Percentiles rank a stretch among this genome's conserved stretches.
Evolutionary conservation across 1,140 invertebrate genomes (phyloP).

Genomic region (Tribolium castaneum): DNA sequence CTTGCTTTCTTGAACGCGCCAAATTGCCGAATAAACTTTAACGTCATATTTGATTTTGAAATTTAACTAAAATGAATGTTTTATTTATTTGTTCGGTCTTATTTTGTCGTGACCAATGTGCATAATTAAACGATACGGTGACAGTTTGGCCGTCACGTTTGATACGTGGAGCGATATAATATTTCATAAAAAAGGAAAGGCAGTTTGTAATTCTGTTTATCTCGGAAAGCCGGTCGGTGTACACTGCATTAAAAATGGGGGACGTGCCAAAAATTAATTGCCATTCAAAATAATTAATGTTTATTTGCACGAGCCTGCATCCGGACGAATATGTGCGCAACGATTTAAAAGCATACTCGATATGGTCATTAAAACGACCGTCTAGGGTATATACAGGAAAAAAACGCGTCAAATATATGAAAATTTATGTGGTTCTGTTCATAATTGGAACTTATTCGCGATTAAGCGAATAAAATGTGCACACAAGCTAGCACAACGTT

Average conservation of each 20-base stretch:
- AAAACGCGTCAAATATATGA: not conserved
- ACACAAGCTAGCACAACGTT: not conserved
- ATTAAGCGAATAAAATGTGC: not conserved
- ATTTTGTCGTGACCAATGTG: not conserved
- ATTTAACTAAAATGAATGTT: no score
- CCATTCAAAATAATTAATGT: slow-evolving; percentile 42
- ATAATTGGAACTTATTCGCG: not conserved
- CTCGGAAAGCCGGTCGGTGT: slow-evolving; percentile 37
- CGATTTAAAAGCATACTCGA: slow-evolving; percentile 19
- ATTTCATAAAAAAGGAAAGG: slow-evolving; percentile 29
- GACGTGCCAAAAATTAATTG: slow-evolving; percentile 45
- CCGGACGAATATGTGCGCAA: slow-evolving; percentile 18
- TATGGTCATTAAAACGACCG: slow-evolving; percentile 6
- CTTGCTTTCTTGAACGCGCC: not conserved
- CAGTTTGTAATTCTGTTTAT: slow-evolving; percentile 42
- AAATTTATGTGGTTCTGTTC: not conserved
- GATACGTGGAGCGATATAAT: slow-evolving; percentile 3
- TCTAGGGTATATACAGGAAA: not conserved
- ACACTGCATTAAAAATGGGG: slow-evolving; percentile 38
- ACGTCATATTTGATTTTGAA: no score
- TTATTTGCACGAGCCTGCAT: slow-evolving; percentile 32
- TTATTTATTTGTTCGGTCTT: no score
- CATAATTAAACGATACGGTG: slow-evolving; percentile 16
- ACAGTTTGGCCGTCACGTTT: slow-evolving; percentile 1
- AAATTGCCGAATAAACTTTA: not conserved